phyloP scores from a whole-genome alignment of 2,113 vertebrate species.

The Hemibagrus wyckioides region DNA sequence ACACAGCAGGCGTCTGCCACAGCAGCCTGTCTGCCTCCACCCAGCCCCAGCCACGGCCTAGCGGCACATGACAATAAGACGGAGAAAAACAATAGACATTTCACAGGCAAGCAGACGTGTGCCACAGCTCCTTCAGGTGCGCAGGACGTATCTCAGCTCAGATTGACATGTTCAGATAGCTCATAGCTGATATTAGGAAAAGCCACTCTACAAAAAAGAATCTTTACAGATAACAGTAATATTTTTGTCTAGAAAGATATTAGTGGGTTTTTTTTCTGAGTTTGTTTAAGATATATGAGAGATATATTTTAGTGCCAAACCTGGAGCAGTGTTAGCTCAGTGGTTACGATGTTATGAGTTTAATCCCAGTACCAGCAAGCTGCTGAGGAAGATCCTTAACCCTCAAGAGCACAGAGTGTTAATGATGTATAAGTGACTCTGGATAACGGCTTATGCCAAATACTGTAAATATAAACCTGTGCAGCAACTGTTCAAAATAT shows the following conservation, averaged over 20 bases:
- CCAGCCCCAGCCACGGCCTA: slow-evolving; percentile 65
- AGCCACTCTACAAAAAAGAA: background rate
- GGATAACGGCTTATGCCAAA: too few relatives aligned
- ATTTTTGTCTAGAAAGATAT: background rate
- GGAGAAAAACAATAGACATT: slow-evolving; percentile 61
- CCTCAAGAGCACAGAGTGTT: too few relatives aligned
- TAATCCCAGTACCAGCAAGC: too few relatives aligned
- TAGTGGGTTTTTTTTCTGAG: background rate
- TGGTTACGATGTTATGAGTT: too few relatives aligned
- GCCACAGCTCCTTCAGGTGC: slow-evolving; percentile 46
- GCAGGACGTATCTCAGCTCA: background rate
- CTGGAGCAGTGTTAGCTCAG: too few relatives aligned
- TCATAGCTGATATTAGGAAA: background rate
- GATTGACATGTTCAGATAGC: slow-evolving; percentile 1
- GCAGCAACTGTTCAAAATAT: background rate
- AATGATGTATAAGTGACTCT: too few relatives aligned
- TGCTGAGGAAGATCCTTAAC: too few relatives aligned
- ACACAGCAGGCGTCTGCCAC: slow-evolving; percentile 76
- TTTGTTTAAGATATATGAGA: background rate
- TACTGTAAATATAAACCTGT: background rate
- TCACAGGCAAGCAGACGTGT: slow-evolving; percentile 54
- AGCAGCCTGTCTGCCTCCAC: slow-evolving; percentile 63
- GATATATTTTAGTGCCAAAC: background rate
- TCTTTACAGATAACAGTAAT: background rate
- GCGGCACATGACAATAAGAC: slow-evolving; percentile 73